Percentiles rank a stretch among this genome's conserved stretches.
These are phyloP conservation scores for Sebastes nivosus DNA, from an alignment of 2,797 vertebrate genomes.

Conservation along the genomic window DNA sequence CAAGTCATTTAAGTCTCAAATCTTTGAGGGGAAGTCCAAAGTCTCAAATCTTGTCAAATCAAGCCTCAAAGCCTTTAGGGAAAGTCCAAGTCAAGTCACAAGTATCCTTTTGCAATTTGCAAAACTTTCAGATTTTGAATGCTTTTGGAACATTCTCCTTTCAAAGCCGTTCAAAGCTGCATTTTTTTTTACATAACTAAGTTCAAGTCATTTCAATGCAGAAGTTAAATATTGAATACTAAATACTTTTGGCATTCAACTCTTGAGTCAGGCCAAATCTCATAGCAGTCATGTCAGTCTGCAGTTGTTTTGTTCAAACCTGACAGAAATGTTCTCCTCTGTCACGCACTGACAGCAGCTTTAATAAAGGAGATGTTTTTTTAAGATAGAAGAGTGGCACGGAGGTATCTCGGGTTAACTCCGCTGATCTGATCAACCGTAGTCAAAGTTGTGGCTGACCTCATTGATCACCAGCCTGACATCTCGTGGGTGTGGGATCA, in stretches of 20 bases:
- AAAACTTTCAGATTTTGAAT: neutral
- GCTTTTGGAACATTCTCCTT: neutral
- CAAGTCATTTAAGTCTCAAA: neutral
- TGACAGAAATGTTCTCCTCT: neutral
- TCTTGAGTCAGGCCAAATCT: neutral
- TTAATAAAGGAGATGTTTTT: neutral
- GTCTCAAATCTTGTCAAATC: neutral
- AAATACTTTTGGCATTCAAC: neutral
- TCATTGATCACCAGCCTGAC: constrained; percentile 40
- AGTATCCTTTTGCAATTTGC: neutral
- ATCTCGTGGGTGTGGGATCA: constrained; percentile 17
- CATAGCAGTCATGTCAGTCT: neutral
- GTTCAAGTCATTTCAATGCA: neutral
- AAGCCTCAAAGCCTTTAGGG: neutral
- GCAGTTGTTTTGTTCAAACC: neutral
- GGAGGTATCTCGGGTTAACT: neutral
- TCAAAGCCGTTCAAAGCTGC: neutral
- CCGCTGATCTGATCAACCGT: constrained; percentile 12
- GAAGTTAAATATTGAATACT: neutral
- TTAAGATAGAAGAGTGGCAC: neutral
- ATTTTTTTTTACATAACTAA: neutral
- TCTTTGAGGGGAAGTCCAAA: neutral
- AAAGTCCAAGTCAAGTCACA: neutral
- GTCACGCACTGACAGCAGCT: neutral
- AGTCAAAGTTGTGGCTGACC: constrained; percentile 8